Evolutionary conservation across 2,888 invertebrate genomes (phyloP), one percentile per base, ranked within the genome.

Genomic region (Masnerella sp.): DNA sequence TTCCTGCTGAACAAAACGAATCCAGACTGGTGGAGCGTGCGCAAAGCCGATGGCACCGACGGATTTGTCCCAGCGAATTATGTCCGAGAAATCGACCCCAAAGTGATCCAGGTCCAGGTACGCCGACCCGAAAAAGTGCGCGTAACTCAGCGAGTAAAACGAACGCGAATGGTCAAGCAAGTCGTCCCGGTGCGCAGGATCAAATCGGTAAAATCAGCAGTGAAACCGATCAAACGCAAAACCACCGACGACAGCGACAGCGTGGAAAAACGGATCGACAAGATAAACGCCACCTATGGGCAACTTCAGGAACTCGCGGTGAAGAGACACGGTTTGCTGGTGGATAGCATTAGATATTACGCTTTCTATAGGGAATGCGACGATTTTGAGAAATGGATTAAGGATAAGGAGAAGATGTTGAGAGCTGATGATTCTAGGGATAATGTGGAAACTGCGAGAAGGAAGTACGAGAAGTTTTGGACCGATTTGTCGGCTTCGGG

Each of bases 11-110:
- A 95, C 85, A 97, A 97, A 89, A 97, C 96, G 5, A 99, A 98
- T 88, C 93, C 94, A 0, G 99, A 99, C 87, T 99, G 99, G 99
- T 99, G 99, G 99, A 96, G 96, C 81, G 96, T 98, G n/a, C 90
- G 97, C 9, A 96, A 96, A 87, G 92, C 93, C 0, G 96, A 96
- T 84, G 95, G 98, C 0, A 92, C 92, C 0, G 98, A 98, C 82
- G 99, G 99, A 0, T 99, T 98, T 88, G 98, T 99, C 2, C 99
- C 99, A 0, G 98, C 97, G 0, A 98, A 97, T 88, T 99, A 99
- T 88, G 96, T 99, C 9, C 91, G 94, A 25, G 97, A 97, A 88
- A 92, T 96, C 43, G 97, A 97, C 77, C 95, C 97, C 0, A 92
- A 96, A 74, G 91, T 96, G 0, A 94, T 80, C 4, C 89, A 93